Evolutionary conservation across 2,113 vertebrate genomes (phyloP).

Genomic region (Protobothrops mucrosquamatus): DNA sequence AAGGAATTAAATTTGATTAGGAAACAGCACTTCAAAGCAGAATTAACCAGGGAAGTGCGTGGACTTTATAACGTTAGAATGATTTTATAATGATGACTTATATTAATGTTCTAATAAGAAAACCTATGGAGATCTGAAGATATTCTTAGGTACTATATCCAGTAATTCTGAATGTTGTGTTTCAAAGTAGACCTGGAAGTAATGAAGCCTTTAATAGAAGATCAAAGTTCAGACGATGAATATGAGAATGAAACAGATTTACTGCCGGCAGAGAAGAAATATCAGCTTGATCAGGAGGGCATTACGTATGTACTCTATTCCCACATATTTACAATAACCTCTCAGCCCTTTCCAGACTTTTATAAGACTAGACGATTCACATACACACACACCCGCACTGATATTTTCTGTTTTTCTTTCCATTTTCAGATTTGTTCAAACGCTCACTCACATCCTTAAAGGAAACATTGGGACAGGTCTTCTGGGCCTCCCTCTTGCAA

Average conservation of each 20-base stretch:
- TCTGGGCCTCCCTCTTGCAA: slow-evolving; percentile 83
- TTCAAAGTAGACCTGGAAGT: slow-evolving; percentile 74
- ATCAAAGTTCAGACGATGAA: slow-evolving; percentile 65
- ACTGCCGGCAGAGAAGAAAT: slow-evolving; percentile 65
- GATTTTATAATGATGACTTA: not conserved
- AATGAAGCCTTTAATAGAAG: slow-evolving; percentile 77
- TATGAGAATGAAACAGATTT: slow-evolving; percentile 66
- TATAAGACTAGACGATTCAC: not conserved
- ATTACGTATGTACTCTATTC: slow-evolving; percentile 66
- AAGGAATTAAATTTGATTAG: not conserved
- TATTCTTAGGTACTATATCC: not conserved
- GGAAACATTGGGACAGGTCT: slow-evolving; percentile 88
- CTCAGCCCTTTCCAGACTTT: not conserved
- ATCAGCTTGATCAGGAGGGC: slow-evolving; percentile 65
- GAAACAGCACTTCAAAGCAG: not conserved
- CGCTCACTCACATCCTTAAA: slow-evolving; percentile 84
- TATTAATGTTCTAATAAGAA: not conserved
- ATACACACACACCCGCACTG: not conserved
- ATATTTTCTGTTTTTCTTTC: not conserved
- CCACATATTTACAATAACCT: not conserved
- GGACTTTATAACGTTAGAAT: too few relatives aligned
- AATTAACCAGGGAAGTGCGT: not conserved
- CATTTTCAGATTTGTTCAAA: slow-evolving; percentile 77
- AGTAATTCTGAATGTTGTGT: not conserved
- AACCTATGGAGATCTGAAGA: not conserved